These are phyloP conservation scores for Morpho achilles DNA, from an alignment of 2,888 invertebrate species.

Conservation along the genomic window DNA sequence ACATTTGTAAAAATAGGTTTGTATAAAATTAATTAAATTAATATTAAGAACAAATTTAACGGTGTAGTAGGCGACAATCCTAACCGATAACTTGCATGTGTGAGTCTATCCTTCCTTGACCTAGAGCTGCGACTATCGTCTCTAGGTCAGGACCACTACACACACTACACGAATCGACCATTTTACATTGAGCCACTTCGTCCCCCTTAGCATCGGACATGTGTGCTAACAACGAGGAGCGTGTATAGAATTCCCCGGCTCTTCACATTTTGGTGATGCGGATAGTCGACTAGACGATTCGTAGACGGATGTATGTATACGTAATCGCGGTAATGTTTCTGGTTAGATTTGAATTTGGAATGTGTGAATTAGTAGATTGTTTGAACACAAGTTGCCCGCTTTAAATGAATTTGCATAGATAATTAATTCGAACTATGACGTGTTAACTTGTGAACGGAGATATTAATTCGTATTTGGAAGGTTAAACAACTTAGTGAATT, in stretches of 20 bases:
- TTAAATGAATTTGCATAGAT: neutral
- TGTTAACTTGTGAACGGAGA: neutral
- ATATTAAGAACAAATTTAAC: neutral
- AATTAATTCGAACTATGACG: neutral
- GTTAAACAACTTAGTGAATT: too few species aligned
- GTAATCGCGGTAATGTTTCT: constrained; percentile 37
- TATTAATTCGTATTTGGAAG: neutral
- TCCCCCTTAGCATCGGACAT: constrained; percentile 21
- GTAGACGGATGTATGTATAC: constrained; percentile 52
- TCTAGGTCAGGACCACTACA: constrained; percentile 75
- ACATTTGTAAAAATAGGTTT: too few species aligned
- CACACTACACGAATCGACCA: constrained; percentile 57
- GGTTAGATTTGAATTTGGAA: constrained; percentile 35
- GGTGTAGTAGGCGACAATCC: constrained; percentile 22
- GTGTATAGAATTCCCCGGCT: constrained; percentile 43
- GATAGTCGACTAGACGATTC: constrained; percentile 60
- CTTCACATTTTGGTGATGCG: constrained; percentile 45
- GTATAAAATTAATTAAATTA: neutral
- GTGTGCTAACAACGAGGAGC: constrained; percentile 29
- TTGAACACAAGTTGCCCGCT: neutral
- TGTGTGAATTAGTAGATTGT: constrained; percentile 36
- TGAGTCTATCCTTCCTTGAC: constrained; percentile 77
- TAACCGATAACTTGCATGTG: constrained; percentile 42
- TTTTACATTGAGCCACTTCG: constrained; percentile 34
- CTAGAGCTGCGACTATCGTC: constrained; percentile 70